Conservation (phyloP, 2,797 vertebrate species). For the Micropoecilia bifurca region DNA sequence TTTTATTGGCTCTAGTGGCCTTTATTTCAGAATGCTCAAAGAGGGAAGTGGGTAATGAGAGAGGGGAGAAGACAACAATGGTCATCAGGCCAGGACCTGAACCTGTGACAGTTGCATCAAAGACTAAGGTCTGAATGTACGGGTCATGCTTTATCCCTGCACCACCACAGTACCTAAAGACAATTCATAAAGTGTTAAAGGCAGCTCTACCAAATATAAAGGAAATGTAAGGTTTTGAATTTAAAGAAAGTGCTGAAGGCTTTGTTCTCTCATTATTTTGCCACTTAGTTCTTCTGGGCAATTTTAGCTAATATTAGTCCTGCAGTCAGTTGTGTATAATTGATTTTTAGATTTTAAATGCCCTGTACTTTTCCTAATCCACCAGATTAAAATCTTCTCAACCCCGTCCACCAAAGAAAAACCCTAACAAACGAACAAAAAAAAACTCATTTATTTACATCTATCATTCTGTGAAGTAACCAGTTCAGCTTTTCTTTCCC, state of each 20-base stretch:
- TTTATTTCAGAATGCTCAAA: too few relatives aligned
- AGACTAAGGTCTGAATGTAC: too few relatives aligned
- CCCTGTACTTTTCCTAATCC: neutral
- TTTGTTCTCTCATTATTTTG: neutral
- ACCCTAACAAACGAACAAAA: too few relatives aligned
- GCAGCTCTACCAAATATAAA: neutral
- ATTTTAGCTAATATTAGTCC: too few relatives aligned
- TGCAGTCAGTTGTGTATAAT: too few relatives aligned
- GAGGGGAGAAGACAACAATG: too few relatives aligned
- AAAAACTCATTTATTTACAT: neutral
- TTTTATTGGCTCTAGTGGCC: too few relatives aligned
- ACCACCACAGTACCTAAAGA: neutral
- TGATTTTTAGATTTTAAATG: too few relatives aligned
- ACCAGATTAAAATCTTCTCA: neutral
- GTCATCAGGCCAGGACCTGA: too few relatives aligned
- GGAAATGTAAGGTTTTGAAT: neutral
- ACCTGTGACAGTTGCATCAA: too few relatives aligned
- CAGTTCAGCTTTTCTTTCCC: neutral
- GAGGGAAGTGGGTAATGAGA: too few relatives aligned
- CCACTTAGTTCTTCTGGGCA: neutral
- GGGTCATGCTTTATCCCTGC: too few relatives aligned
- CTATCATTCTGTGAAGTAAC: neutral
- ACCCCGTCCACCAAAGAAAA: neutral
- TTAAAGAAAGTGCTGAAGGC: neutral
- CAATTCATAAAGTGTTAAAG: neutral